Evolutionary conservation across 2,888 invertebrate genomes (phyloP).

Genomic region (Nemurella pictetii): DNA sequence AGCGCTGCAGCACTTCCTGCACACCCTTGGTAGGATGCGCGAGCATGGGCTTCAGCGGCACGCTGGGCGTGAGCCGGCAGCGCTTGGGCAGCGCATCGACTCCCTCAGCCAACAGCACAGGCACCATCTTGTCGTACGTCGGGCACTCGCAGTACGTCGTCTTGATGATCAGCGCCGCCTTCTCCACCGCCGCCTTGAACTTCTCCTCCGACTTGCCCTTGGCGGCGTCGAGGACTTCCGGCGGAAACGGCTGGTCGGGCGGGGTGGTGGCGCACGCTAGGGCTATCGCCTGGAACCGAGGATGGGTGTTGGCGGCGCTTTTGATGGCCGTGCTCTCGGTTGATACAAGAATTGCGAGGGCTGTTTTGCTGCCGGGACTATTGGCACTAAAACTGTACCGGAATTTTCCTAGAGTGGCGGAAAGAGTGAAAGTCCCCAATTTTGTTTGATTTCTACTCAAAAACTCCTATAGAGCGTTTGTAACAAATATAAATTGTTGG

Average conservation of each 20-base stretch:
- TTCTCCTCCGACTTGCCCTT: conserved; percentile 65
- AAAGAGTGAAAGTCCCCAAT: too few relatives aligned
- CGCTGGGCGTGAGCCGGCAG: conserved; percentile 87
- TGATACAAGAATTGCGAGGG: too few relatives aligned
- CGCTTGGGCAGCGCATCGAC: conserved; percentile 70
- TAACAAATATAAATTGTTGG: too few relatives aligned
- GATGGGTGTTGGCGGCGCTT: too few relatives aligned
- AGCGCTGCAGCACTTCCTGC: conserved; percentile 81
- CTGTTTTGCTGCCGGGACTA: too few relatives aligned
- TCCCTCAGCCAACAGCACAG: conserved; percentile 76
- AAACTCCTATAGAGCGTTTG: too few relatives aligned
- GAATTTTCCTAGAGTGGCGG: too few relatives aligned
- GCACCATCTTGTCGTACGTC: conserved; percentile 84
- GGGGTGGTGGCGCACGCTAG: conserved; percentile 81
- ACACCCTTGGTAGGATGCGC: conserved; percentile 97
- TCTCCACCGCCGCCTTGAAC: conserved; percentile 77
- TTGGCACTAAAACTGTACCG: too few relatives aligned
- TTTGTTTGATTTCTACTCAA: too few relatives aligned
- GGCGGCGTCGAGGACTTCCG: conserved; percentile 64
- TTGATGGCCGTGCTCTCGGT: too few relatives aligned
- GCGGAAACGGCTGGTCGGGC: conserved; percentile 67
- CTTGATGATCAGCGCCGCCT: conserved; percentile 76
- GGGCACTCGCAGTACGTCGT: conserved; percentile 97
- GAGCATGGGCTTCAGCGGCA: conserved; percentile 97
- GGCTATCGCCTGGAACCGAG: conserved; percentile 81